Conservation (phyloP, 2,888 invertebrate genomes). For the Meandrusa payeni region DNA sequence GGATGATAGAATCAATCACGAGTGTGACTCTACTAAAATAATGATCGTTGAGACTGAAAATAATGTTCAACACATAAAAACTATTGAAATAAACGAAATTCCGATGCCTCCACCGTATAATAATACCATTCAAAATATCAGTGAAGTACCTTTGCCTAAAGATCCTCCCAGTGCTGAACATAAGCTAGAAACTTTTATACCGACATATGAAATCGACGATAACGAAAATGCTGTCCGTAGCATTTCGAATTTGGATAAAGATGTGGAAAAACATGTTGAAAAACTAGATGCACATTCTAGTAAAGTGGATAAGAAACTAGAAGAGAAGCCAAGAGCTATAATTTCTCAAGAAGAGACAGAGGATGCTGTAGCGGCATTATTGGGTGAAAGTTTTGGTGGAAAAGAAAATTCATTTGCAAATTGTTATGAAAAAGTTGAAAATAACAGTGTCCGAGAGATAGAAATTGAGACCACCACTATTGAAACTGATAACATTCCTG, state of each 20-base stretch:
- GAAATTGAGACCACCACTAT: slow-evolving; percentile 67
- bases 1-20: slow-evolving; percentile 9
- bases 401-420: slow-evolving; percentile 77
- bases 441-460: slow-evolving; percentile 53
- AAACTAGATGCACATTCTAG: slow-evolving; percentile 45
- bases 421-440: slow-evolving; percentile 77
- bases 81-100: slow-evolving; percentile 60
- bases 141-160: slow-evolving; percentile 67
- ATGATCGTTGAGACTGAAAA: slow-evolving; percentile 31
- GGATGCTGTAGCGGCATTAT: slow-evolving; percentile 93
- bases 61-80: slow-evolving; percentile 46
- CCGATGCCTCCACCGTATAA: slow-evolving; percentile 67
- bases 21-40: slow-evolving; percentile 15
- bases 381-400: slow-evolving; percentile 92
- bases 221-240: slow-evolving; percentile 91
- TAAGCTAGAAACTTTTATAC: slow-evolving; percentile 82
- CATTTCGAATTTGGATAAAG: slow-evolving; percentile 82
- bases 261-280: slow-evolving; percentile 48
- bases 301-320: slow-evolving; percentile 80
- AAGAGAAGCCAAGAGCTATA: slow-evolving; percentile 89
- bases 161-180: slow-evolving; percentile 47
- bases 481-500: slow-evolving; percentile 81
- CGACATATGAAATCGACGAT: slow-evolving; percentile 83
- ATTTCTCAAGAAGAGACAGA: slow-evolving; percentile 96
- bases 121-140: slow-evolving; percentile 59